phyloP scores from a whole-genome alignment of 2,888 invertebrate species.

The Dicyrtoma fusca region DNA sequence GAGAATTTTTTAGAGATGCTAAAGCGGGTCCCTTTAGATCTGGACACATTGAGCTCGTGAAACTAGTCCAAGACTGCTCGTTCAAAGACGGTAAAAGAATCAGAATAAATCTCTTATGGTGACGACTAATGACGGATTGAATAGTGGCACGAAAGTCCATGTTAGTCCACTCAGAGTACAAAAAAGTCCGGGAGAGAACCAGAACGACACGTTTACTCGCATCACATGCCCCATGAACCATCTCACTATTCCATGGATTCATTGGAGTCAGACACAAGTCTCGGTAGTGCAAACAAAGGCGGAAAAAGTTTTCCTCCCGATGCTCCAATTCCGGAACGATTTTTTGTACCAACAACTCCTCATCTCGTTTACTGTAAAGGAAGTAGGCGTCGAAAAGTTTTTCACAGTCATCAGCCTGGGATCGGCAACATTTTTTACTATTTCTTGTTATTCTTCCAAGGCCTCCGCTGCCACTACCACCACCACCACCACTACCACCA shows the following conservation, averaged over 20 bases:
- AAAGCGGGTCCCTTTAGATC: too few relatives aligned
- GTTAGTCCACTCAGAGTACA: conserved; percentile 80
- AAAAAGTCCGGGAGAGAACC: conserved; percentile 82
- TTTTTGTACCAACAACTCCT: conserved; percentile 64
- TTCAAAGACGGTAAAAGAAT: conserved; percentile 61
- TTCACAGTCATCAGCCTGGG: conserved; percentile 57
- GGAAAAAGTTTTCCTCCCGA: conserved; percentile 59
- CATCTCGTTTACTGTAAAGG: conserved; percentile 85
- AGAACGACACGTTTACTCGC: conserved; percentile 73
- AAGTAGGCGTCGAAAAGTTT: conserved; percentile 80
- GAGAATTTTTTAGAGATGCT: conserved; percentile 29
- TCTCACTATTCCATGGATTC: conserved; percentile 60
- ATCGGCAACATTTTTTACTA: conserved; percentile 49
- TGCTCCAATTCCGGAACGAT: conserved; percentile 61
- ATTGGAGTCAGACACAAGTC: conserved; percentile 60
- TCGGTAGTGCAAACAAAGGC: conserved; percentile 76
- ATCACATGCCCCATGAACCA: conserved; percentile 62
- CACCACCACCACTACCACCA: conserved; percentile 8
- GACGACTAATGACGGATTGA: conserved; percentile 65
- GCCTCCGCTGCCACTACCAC: conserved; percentile 11
- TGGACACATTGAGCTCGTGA: background rate
- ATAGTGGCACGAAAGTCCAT: conserved; percentile 72
- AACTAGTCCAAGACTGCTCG: conserved; percentile 37
- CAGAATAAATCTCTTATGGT: conserved; percentile 66
- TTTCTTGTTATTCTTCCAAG: conserved; percentile 19